Evolutionary conservation across 1,140 invertebrate species (phyloP), one percentile per base, ranked within the genome.

Genomic region (Polypedilum vanderplanki): DNA sequence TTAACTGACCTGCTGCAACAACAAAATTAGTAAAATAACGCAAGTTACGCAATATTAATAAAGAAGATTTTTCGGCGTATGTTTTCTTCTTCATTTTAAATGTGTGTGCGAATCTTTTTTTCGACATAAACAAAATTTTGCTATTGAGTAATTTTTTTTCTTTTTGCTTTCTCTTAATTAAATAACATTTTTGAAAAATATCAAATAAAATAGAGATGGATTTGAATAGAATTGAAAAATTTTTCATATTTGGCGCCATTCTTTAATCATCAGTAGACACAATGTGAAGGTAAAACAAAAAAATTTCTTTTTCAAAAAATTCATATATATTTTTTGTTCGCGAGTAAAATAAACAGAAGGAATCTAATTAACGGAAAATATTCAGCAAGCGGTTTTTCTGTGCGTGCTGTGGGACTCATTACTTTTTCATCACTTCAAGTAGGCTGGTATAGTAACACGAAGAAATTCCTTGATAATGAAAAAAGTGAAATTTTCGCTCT

Each of bases 11-110:
- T 70, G 18, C 65, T 70, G 5, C 65, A 70, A 70, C 65, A 70
- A 70, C 65, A 70, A 70, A 70, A 12, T 70, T 70, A 22, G 65
- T 22, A 70, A 18, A 70, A 22, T 22, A 70, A 22, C 17, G 65
- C 65, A 57, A 33, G 65, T 70, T 70, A 70, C 65, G 65, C 65
- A 70, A 70, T 70, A 20, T 22, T 57, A 57, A n/a, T 57, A 57
- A 57, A 57, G 12, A 57, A 57, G 46, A 57, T 57, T 33, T 33
- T n/a, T 57, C 46, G 15, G 4, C 15, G 12, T 15, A 12, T 33
- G 12, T n/a, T 57, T 57, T 57, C 9, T 57, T 57, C 15, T 57
- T n/a, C 46, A 12, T 57, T 15, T 57, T 57, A 12, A 57, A 46
- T 46, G 24, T 57, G n/a, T 57, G 12, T 57, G 46, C 12, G 4